A percentile compares a stretch with the other conserved stretches of the same genome.
These are phyloP conservation scores for Nothoprocta pentlandii DNA, from an alignment of 2,113 vertebrate species.

Conservation along the genomic window DNA sequence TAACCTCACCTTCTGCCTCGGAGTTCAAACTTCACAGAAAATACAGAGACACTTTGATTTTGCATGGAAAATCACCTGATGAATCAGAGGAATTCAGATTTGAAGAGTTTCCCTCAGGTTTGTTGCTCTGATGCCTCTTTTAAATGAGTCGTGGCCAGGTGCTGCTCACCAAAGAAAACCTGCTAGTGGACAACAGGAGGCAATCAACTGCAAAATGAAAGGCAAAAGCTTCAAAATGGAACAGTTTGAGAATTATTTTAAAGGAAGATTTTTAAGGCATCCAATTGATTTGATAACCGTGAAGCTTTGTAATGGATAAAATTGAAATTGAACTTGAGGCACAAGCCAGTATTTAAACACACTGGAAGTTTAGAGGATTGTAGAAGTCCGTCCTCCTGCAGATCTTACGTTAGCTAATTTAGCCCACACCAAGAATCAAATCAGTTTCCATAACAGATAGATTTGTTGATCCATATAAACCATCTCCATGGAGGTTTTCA, in stretches of 20 bases:
- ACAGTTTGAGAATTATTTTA: background rate
- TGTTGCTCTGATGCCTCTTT: constrained; percentile 21
- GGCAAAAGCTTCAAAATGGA: background rate
- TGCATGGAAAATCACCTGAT: constrained; percentile 88
- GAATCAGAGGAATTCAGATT: constrained; percentile 81
- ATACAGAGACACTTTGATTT: constrained; percentile 92
- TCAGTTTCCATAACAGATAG: background rate
- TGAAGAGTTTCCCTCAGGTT: constrained; percentile 85
- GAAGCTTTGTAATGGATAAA: background rate
- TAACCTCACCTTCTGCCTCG: constrained; percentile 60
- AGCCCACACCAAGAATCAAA: background rate
- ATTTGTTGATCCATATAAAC: background rate
- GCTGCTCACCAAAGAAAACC: background rate
- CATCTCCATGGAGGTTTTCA: background rate
- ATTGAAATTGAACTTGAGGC: background rate
- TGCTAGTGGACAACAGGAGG: background rate
- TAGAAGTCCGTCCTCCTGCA: background rate
- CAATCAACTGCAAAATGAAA: background rate
- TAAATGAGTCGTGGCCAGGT: background rate
- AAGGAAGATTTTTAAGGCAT: background rate
- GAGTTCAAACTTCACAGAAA: constrained; percentile 90
- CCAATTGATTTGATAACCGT: background rate
- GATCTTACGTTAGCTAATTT: background rate
- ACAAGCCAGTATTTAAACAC: background rate
- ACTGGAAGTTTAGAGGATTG: background rate